These are phyloP conservation scores for Priocnemis perturbator DNA, from an alignment of 2,888 invertebrate species.

Conservation along the genomic window DNA sequence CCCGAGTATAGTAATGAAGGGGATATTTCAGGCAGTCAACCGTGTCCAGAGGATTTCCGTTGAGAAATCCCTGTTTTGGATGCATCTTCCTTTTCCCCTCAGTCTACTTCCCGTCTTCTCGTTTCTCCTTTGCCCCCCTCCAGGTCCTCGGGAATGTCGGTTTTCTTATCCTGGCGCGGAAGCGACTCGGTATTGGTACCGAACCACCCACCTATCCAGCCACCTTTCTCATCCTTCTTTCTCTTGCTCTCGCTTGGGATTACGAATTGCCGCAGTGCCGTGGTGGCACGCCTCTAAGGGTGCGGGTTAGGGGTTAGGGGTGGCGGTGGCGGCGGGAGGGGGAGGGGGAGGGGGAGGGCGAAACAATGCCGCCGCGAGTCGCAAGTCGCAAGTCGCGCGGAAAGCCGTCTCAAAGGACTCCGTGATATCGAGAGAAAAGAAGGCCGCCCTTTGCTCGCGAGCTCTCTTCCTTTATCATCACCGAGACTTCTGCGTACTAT, in stretches of 20 bases:
- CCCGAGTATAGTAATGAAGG: constrained; percentile 65
- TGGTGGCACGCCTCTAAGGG: constrained; percentile 31
- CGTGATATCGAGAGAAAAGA: constrained; percentile 46
- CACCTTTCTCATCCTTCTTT: constrained; percentile 13
- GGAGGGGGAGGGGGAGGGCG: constrained; percentile 28
- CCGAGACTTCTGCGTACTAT: neutral
- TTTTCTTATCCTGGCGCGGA: too few species aligned
- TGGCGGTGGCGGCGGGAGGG: neutral
- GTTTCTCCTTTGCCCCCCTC: neutral
- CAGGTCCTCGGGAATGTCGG: too few species aligned
- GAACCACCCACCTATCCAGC: neutral
- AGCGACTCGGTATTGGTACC: too few species aligned
- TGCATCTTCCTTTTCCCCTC: constrained; percentile 41
- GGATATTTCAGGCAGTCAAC: constrained; percentile 69
- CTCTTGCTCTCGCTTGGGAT: constrained; percentile 46
- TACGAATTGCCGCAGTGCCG: constrained; percentile 53
- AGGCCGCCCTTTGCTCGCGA: constrained; percentile 17
- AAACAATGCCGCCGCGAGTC: constrained; percentile 48
- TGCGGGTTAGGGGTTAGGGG: neutral
- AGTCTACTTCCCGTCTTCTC: constrained; percentile 10
- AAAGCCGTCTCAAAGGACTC: constrained; percentile 54
- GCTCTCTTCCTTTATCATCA: neutral
- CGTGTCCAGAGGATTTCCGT: constrained; percentile 61
- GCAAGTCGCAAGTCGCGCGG: constrained; percentile 54
- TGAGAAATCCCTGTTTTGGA: constrained; percentile 70